These are phyloP conservation scores for Nematolebias whitei DNA, from an alignment of 2,113 vertebrate genomes.

Conservation along the genomic window DNA sequence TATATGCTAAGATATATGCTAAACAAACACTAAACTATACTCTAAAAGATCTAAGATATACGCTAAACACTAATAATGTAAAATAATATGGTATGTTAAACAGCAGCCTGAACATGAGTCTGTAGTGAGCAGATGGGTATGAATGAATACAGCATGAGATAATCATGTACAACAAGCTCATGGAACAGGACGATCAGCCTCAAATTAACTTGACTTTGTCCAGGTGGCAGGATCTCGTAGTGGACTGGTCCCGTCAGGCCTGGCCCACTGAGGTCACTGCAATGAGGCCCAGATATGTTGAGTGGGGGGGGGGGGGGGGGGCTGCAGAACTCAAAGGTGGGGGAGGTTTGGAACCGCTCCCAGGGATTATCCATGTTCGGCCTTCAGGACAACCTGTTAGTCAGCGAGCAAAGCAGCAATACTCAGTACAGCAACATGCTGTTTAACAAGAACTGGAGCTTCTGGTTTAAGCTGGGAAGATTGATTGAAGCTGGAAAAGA, in stretches of 20 bases:
- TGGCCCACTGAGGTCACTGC: slow-evolving; percentile 4
- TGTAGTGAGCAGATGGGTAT: too few species aligned
- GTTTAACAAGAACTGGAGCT: slow-evolving; percentile 14
- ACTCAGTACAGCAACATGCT: slow-evolving; percentile 14
- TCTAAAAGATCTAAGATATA: too few species aligned
- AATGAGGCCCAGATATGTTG: slow-evolving; percentile 24
- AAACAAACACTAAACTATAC: too few species aligned
- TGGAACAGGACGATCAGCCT: not conserved
- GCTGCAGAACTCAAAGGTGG: slow-evolving; percentile 8
- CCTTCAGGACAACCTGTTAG: slow-evolving; percentile 47
- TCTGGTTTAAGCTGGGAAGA: not conserved
- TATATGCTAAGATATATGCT: too few species aligned
- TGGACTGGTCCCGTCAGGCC: too few species aligned
- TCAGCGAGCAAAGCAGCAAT: slow-evolving; percentile 33
- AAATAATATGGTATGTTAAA: too few species aligned
- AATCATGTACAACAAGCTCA: too few species aligned
- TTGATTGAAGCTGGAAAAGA: not conserved
- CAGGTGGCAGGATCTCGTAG: too few species aligned
- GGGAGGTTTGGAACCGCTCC: slow-evolving; percentile 15
- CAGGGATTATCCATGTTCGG: slow-evolving; percentile 56
- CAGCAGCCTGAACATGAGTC: too few species aligned
- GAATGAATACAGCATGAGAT: too few species aligned
- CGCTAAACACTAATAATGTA: too few species aligned
- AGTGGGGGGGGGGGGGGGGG: not conserved
- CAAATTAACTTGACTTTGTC: not conserved